These are phyloP conservation scores for Auanema freiburgensis DNA, from an alignment of 2,888 invertebrate species.

Conservation along the genomic window DNA sequence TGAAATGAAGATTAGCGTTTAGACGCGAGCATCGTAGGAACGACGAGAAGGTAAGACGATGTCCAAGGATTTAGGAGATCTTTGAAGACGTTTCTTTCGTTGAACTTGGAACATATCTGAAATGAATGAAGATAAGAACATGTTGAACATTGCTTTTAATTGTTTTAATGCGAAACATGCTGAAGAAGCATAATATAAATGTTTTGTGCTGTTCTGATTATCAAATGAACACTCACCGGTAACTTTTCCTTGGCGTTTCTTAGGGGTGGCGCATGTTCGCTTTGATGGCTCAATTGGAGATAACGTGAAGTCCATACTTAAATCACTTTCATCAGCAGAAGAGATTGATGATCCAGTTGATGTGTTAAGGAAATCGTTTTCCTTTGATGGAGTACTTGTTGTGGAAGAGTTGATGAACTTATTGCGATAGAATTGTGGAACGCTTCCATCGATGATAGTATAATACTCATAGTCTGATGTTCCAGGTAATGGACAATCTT, in stretches of 20 bases:
- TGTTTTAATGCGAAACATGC: too few relatives aligned
- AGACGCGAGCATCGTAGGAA: neutral
- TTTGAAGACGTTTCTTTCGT: neutral
- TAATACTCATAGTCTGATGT: constrained; percentile 13
- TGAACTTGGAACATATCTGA: neutral
- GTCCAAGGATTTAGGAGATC: neutral
- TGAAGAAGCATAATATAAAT: too few relatives aligned
- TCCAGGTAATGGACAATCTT: constrained; percentile 11
- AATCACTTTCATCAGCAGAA: neutral
- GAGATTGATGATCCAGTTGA: too few relatives aligned
- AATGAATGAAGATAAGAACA: neutral
- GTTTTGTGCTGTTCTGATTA: neutral
- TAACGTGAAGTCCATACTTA: neutral
- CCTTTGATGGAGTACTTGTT: too few relatives aligned
- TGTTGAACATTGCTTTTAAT: neutral
- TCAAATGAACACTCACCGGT: neutral
- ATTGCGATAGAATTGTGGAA: constrained; percentile 17
- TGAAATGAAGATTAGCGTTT: too few relatives aligned
- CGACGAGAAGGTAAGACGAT: constrained; percentile 5
- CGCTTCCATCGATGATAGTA: constrained; percentile 1
- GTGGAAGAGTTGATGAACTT: neutral
- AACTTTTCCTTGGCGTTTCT: constrained; percentile 3
- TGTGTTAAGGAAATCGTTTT: too few relatives aligned
- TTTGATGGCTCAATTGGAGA: neutral
- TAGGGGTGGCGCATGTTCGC: neutral